phyloP scores from a whole-genome alignment of 2,113 vertebrate species.

The Syrrhaptes paradoxus region DNA sequence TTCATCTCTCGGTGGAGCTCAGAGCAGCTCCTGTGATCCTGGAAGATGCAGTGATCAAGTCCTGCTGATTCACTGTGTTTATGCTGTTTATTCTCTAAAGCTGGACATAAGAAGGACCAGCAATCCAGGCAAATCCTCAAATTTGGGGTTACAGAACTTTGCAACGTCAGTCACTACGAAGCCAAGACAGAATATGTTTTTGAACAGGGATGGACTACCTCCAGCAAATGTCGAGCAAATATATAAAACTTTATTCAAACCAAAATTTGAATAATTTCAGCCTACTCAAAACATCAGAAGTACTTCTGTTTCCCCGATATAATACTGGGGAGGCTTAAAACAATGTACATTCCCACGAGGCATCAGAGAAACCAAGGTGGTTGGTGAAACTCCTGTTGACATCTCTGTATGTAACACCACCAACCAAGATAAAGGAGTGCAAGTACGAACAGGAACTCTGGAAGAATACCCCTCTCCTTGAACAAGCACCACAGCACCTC shows the following conservation, averaged over 20 bases:
- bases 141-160: background rate
- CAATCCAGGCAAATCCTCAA: background rate
- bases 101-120: background rate
- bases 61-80: constrained; percentile 23
- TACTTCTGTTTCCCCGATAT: background rate
- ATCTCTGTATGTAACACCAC: background rate
- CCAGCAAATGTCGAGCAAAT: background rate
- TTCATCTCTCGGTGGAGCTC: background rate
- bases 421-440: rapidly evolving
- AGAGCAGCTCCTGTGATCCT: background rate
- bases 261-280: background rate
- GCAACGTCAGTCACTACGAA: background rate
- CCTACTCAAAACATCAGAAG: background rate
- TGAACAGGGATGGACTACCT: background rate
- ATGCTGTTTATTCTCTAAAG: background rate
- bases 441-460: background rate
- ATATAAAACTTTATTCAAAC: background rate
- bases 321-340: background rate
- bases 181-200: background rate
- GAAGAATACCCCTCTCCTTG: background rate
- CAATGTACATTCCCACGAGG: background rate
- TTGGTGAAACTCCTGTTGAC: rapidly evolving
- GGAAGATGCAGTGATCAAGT: background rate
- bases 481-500: rapidly evolving
- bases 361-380: background rate